Evolutionary conservation across 1,140 invertebrate genomes (phyloP).

Genomic region (Macrosteles quadrilineatus): DNA sequence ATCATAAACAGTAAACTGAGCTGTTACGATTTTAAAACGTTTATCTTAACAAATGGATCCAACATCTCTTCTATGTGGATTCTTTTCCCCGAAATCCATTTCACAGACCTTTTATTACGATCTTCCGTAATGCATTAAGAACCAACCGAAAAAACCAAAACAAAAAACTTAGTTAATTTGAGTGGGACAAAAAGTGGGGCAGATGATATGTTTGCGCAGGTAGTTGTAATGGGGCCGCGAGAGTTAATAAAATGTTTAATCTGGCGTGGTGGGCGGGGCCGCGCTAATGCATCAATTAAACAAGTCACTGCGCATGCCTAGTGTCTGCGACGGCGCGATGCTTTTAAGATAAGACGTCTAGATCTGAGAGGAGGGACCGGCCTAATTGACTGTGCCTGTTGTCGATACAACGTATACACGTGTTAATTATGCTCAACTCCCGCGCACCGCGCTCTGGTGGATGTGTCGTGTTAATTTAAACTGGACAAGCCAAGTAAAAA

Average conservation of each 20-base stretch:
- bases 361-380: background rate
- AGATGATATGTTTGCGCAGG: conserved; percentile 24
- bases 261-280: background rate
- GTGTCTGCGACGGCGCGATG: background rate
- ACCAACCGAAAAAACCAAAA: too few relatives aligned
- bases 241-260: conserved; percentile 22
- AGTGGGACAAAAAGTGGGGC: background rate
- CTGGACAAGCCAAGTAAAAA: too few relatives aligned
- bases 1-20: too few relatives aligned
- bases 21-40: too few relatives aligned
- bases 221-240: background rate
- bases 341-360: conserved; percentile 16
- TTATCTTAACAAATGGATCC: too few relatives aligned
- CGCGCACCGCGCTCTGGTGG: background rate
- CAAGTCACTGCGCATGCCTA: background rate
- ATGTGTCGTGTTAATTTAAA: too few relatives aligned
- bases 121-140: too few relatives aligned
- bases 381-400: background rate
- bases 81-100: too few relatives aligned
- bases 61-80: too few relatives aligned
- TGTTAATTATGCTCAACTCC: conserved; percentile 9
- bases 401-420: conserved; percentile 10
- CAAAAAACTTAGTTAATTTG: background rate
- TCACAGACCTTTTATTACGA: too few relatives aligned
- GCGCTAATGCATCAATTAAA: conserved; percentile 21